Conservation (phyloP, 2,888 invertebrate species). For the Drepana falcataria region DNA sequence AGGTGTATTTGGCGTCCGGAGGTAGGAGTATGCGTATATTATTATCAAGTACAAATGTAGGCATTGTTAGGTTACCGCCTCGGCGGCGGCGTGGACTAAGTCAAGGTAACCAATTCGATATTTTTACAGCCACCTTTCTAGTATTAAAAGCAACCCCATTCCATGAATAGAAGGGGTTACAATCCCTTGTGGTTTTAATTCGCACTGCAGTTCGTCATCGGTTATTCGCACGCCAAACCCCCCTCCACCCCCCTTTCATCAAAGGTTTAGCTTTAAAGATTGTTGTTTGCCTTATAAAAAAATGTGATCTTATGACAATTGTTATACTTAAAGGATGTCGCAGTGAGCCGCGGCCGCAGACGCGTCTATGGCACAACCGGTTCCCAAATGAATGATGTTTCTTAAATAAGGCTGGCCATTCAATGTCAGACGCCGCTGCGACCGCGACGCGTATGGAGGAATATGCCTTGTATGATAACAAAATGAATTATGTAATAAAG, state of each 20-base stretch:
- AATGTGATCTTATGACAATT: slow-evolving; percentile 78
- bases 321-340: slow-evolving; percentile 69
- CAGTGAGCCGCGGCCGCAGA: slow-evolving; percentile 44
- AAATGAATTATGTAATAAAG: slow-evolving; percentile 71
- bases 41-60: slow-evolving; percentile 70
- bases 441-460: slow-evolving; percentile 49
- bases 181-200: slow-evolving; percentile 17
- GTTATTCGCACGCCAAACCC: slow-evolving; percentile 45
- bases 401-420: neutral
- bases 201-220: slow-evolving; percentile 44
- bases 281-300: slow-evolving; percentile 78
- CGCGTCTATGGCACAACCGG: slow-evolving; percentile 1
- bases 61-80: slow-evolving; percentile 46
- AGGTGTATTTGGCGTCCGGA: slow-evolving; percentile 50
- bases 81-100: slow-evolving; percentile 35
- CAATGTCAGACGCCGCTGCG: slow-evolving; percentile 26
- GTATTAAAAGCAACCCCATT: slow-evolving; percentile 55
- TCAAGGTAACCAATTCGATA: slow-evolving; percentile 39
- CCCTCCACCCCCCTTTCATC: slow-evolving; percentile 40
- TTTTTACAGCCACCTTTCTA: slow-evolving; percentile 39
- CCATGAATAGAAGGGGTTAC: slow-evolving; percentile 31
- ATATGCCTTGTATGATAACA: slow-evolving; percentile 75
- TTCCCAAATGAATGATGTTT: too few relatives aligned
- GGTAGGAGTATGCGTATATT: slow-evolving; percentile 41
- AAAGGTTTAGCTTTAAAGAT: slow-evolving; percentile 77